Evolutionary conservation across 1,140 invertebrate genomes (phyloP), one percentile per base, ranked within the genome.

Genomic region (Hydropsyche tenuis): DNA sequence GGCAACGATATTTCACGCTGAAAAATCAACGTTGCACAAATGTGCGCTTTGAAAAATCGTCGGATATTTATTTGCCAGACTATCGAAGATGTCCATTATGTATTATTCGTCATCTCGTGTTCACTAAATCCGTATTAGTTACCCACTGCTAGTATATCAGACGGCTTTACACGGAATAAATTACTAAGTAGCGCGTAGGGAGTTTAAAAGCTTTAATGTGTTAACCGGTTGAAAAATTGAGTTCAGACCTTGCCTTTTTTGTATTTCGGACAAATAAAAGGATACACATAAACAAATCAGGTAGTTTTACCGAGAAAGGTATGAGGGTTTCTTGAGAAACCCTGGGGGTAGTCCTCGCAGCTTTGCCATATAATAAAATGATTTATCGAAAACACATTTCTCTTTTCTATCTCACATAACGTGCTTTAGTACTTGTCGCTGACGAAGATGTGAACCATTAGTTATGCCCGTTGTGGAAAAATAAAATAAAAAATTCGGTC

Each of bases 161-260:
- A 46, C 45, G 45, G 45, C 45, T 46, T 46, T 53, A 14, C 20
- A 3, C 3, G 22, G 56, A 60, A 60, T 60, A 60, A 60, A 60
- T 60, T 60, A 60, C 23, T 27, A 27, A 25, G 56, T 53, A 20
- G 51, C 20, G 51, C 51, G 18, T 3, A n/a, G 23, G 56, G 22
- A 60, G 56, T 60, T 65, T 70, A 70, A 70, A 70, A 70, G 69
- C 69, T 56, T 70, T 70, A 42, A 60, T 53, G 46, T 56, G 69
- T 56, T 70, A 60, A 70, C 20, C 69, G 51, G 53, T 72, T 72
- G 69, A 72, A 72, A 72, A 72, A 72, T 72, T 72, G 69, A 53
- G 27, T 72, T 70, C 53, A 46, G 42, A 43, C 27, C 37, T 45
- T 7, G 65, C 43, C 46, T 27, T 68, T 48, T 56, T 70, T 7